Percentiles rank a stretch among this genome's conserved stretches.
phyloP scores from a whole-genome alignment of 2,797 vertebrate genomes.

The Lates japonicus region DNA sequence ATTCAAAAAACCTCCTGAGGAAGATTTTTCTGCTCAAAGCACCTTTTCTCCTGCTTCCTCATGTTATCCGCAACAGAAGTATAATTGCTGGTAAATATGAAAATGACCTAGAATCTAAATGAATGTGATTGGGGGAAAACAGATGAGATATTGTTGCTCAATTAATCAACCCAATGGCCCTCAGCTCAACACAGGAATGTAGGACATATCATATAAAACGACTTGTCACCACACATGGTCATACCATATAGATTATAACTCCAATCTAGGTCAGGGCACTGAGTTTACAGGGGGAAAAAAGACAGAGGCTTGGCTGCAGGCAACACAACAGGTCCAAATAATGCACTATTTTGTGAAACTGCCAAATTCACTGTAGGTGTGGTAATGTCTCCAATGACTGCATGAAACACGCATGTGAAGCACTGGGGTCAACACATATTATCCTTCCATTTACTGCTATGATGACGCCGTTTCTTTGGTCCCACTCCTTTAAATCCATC shows the following conservation, averaged over 20 bases:
- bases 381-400: not conserved
- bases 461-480: not conserved
- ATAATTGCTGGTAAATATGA: not conserved
- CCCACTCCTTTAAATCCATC: not conserved
- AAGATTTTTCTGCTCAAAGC: not conserved
- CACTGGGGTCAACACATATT: not conserved
- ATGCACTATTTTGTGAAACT: not conserved
- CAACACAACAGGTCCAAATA: not conserved
- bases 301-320: not conserved
- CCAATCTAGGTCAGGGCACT: slow-evolving; percentile 45
- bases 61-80: not conserved
- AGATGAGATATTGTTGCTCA: not conserved
- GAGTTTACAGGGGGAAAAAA: not conserved
- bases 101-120: not conserved
- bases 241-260: slow-evolving; percentile 12
- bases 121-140: not conserved
- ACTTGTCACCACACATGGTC: slow-evolving; percentile 18
- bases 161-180: slow-evolving; percentile 14
- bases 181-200: slow-evolving; percentile 15
- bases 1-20: not conserved
- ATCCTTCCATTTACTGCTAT: too few relatives aligned
- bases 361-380: not conserved
- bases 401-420: too few relatives aligned
- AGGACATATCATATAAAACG: slow-evolving; percentile 29
- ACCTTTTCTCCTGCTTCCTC: not conserved